phyloP scores from a whole-genome alignment of 2,888 invertebrate genomes.

The Chrysolina americana region DNA sequence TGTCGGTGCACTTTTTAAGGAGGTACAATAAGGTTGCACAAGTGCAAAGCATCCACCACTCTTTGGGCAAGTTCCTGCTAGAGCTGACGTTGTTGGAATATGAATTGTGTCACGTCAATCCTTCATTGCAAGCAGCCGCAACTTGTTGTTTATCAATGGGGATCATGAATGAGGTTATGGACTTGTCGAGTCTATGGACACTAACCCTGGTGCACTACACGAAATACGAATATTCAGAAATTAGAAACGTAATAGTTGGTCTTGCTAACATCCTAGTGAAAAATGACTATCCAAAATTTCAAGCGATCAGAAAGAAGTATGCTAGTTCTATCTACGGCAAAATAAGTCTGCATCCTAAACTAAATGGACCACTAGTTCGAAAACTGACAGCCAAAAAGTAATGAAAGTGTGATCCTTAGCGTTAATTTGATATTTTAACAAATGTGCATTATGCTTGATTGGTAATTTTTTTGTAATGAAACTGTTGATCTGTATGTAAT shows the following conservation, averaged over 20 bases:
- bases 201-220: slow-evolving; percentile 84
- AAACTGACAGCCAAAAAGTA: slow-evolving; percentile 48
- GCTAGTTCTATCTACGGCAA: slow-evolving; percentile 73
- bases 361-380: slow-evolving; percentile 70
- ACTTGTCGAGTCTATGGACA: slow-evolving; percentile 77
- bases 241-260: slow-evolving; percentile 79
- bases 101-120: slow-evolving; percentile 81
- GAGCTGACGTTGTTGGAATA: slow-evolving; percentile 89
- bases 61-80: slow-evolving; percentile 83
- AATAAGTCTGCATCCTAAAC: slow-evolving; percentile 77
- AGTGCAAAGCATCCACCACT: slow-evolving; percentile 70
- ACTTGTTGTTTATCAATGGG: slow-evolving; percentile 81
- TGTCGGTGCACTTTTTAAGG: slow-evolving; percentile 90
- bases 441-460: no score
- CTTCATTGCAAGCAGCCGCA: slow-evolving; percentile 88
- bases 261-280: slow-evolving; percentile 78
- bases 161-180: slow-evolving; percentile 72
- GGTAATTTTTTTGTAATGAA: no score
- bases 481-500: no score
- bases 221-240: slow-evolving; percentile 78
- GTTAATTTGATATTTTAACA: no score
- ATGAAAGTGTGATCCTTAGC: no score
- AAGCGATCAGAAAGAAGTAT: slow-evolving; percentile 81
- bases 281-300: slow-evolving; percentile 82
- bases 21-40: slow-evolving; percentile 77